A percentile compares a stretch with the other conserved stretches of the same genome.
phyloP scores from a whole-genome alignment of 2,113 vertebrate genomes.

The Ammodytes marinus region DNA sequence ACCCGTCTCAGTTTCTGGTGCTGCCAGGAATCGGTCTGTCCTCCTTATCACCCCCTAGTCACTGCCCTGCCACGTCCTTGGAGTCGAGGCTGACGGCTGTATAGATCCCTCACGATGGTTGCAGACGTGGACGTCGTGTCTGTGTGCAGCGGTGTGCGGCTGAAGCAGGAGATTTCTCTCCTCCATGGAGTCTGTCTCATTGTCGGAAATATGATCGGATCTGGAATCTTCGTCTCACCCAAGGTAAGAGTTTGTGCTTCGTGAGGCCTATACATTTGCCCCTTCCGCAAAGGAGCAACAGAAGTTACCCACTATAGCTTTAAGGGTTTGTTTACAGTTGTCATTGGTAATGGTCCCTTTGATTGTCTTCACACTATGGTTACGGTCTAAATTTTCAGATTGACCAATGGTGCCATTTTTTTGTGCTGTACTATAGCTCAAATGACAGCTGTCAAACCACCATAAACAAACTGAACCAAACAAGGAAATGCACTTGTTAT shows the following conservation, averaged over 20 bases:
- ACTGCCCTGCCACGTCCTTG: neutral
- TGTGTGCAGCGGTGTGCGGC: conserved; percentile 65
- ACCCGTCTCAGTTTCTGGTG: neutral
- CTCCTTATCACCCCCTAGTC: neutral
- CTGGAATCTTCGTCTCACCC: conserved; percentile 88
- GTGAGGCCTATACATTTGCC: neutral
- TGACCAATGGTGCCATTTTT: neutral
- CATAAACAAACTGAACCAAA: neutral
- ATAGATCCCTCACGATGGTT: conserved; percentile 71
- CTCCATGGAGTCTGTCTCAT: conserved; percentile 89
- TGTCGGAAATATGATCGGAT: conserved; percentile 89
- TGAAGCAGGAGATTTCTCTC: conserved; percentile 88
- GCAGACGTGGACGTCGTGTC: conserved; percentile 61
- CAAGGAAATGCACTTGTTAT: neutral
- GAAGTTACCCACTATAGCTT: too few species aligned
- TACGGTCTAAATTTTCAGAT: neutral
- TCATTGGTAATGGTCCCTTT: neutral
- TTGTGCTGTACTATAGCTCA: neutral
- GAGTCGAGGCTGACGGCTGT: conserved; percentile 8
- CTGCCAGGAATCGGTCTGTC: neutral
- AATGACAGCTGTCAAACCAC: neutral
- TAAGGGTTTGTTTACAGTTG: too few species aligned
- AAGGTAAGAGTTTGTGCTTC: conserved; percentile 68
- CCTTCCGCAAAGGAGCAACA: too few species aligned
- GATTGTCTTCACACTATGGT: neutral